Evolutionary conservation across 2,888 invertebrate species (phyloP).

Genomic region (Neoascia interrupta): DNA sequence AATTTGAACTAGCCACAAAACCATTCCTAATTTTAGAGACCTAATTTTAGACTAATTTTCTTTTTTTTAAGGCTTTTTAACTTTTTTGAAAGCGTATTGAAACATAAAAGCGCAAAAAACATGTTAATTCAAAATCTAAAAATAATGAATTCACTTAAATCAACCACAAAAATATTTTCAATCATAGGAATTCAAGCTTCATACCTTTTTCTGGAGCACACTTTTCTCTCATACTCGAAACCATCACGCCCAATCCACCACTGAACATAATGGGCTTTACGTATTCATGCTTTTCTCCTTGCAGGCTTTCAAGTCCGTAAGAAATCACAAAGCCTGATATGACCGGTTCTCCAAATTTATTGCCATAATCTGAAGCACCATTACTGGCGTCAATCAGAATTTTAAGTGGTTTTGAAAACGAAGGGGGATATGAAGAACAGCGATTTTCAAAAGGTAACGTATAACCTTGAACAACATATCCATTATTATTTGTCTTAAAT

Average conservation of each 20-base stretch:
- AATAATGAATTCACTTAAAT: no score
- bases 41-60: no score
- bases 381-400: slow-evolving; percentile 97
- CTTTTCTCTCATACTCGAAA: slow-evolving; percentile 90
- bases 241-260: slow-evolving; percentile 96
- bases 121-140: no score
- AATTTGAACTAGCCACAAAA: no score
- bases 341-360: slow-evolving; percentile 99
- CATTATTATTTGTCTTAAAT: background rate
- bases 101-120: no score
- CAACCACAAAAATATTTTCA: background rate
- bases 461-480: slow-evolving; percentile 83
- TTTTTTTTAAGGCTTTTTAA: no score
- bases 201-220: slow-evolving; percentile 86
- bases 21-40: no score
- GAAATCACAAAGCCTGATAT: slow-evolving; percentile 94
- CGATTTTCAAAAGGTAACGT: slow-evolving; percentile 92
- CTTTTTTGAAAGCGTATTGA: no score
- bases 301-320: slow-evolving; percentile 87
- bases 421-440: slow-evolving; percentile 87
- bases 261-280: slow-evolving; percentile 99
- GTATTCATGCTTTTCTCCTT: slow-evolving; percentile 90
- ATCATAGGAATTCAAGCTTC: background rate
- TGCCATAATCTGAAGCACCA: slow-evolving; percentile 99
- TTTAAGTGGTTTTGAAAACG: slow-evolving; percentile 94